A percentile compares a stretch with the other conserved stretches of the same genome.
These are phyloP conservation scores for Stichopus chloronotus DNA, from an alignment of 35 echinoderm and acorn worm genomes.

Conservation along the genomic window DNA sequence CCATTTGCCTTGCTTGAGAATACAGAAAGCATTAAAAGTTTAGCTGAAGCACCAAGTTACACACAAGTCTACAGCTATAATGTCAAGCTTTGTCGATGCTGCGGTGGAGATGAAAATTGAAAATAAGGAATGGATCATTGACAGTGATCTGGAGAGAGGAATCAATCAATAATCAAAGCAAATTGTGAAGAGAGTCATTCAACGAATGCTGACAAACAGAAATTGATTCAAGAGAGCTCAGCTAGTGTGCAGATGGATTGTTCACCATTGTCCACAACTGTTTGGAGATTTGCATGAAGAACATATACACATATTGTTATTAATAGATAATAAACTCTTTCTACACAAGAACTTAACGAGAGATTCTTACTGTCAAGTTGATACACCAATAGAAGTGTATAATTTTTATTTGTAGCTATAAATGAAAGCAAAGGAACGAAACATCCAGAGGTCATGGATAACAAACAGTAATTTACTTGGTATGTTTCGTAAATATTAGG, in stretches of 20 bases:
- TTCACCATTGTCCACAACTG: too few relatives aligned
- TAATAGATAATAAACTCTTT: too few relatives aligned
- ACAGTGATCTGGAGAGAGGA: neutral
- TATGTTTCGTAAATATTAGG: too few relatives aligned
- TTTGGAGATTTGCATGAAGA: too few relatives aligned
- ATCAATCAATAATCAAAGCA: neutral
- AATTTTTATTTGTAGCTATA: too few relatives aligned
- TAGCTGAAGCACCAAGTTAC: neutral
- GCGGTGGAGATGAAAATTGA: neutral
- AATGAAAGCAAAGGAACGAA: too few relatives aligned
- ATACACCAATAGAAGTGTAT: too few relatives aligned
- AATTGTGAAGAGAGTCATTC: neutral
- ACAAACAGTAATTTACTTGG: too few relatives aligned
- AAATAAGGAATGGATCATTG: constrained; percentile 18
- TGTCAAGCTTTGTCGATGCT: neutral
- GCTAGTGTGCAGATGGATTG: neutral
- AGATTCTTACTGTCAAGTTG: too few relatives aligned
- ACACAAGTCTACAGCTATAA: neutral
- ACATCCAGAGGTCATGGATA: too few relatives aligned
- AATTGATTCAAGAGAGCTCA: neutral
- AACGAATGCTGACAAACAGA: constrained; percentile 20
- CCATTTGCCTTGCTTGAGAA: constrained; percentile 21
- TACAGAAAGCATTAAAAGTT: neutral
- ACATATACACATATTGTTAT: too few relatives aligned
- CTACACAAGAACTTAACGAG: too few relatives aligned